Conservation (phyloP, 1,140 invertebrate genomes). For the Lamellibrachia luymesi region DNA sequence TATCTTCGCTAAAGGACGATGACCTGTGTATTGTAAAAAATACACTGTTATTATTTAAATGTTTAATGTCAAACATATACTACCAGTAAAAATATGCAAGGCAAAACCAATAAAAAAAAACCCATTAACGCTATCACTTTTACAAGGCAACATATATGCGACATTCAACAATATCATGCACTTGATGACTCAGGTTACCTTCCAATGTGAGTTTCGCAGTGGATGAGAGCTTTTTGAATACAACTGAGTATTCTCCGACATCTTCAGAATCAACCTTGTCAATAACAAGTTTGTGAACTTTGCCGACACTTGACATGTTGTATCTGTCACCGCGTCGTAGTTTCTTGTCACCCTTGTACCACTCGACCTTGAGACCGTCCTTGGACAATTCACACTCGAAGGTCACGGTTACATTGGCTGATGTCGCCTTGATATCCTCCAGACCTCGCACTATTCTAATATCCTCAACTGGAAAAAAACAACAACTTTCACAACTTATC, state of each 20-base stretch:
- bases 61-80: background rate
- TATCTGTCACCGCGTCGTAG: constrained; percentile 72
- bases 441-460: constrained; percentile 43
- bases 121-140: background rate
- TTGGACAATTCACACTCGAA: constrained; percentile 65
- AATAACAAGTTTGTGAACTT: constrained; percentile 73
- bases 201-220: constrained; percentile 22
- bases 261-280: constrained; percentile 67
- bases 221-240: constrained; percentile 19
- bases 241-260: constrained; percentile 73
- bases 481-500: background rate
- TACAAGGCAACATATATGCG: too few relatives aligned
- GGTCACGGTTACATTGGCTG: constrained; percentile 32
- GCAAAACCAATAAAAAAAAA: background rate
- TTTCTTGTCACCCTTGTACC: constrained; percentile 61
- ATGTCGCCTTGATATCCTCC: constrained; percentile 35
- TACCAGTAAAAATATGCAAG: background rate
- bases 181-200: constrained; percentile 6
- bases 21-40: background rate
- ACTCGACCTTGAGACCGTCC: constrained; percentile 76
- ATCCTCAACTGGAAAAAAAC: constrained; percentile 38
- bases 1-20: background rate
- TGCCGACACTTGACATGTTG: constrained; percentile 70
- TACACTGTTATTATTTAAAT: constrained; percentile 5
- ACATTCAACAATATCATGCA: background rate